A percentile compares a stretch with the other conserved stretches of the same genome.
These are phyloP conservation scores for Desmodus rotundus DNA, from an alignment of 2,113 vertebrate genomes.

Conservation along the genomic window DNA sequence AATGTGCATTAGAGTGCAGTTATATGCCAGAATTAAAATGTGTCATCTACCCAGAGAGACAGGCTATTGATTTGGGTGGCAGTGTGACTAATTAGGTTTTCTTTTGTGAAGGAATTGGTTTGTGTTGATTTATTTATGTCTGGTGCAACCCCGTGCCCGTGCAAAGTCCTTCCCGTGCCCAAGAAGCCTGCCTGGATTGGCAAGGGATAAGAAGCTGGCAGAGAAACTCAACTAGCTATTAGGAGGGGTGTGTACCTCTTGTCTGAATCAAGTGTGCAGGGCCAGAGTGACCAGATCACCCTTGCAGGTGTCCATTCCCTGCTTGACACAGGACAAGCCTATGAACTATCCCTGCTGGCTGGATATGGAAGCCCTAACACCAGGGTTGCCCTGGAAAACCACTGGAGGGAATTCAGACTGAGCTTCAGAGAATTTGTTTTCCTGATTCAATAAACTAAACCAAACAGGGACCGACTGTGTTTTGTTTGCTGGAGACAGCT, in stretches of 20 bases:
- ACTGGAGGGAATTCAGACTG: not conserved
- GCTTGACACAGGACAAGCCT: not conserved
- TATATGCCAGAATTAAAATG: constrained; percentile 36
- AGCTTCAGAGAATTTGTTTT: not conserved
- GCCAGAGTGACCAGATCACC: not conserved
- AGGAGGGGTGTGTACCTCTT: not conserved
- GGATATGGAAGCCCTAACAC: not conserved
- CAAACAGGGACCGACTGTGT: not conserved
- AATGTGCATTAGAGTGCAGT: constrained; percentile 51
- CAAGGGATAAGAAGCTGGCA: constrained; percentile 29
- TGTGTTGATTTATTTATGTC: constrained; percentile 63
- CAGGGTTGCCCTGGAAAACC: not conserved
- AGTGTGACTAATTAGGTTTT: constrained; percentile 68
- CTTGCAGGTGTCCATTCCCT: not conserved
- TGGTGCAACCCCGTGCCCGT: constrained; percentile 29
- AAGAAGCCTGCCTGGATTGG: constrained; percentile 40
- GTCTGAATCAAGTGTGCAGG: not conserved
- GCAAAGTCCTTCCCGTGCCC: not conserved
- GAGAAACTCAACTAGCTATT: not conserved
- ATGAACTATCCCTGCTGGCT: not conserved
- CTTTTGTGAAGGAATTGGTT: constrained; percentile 67
- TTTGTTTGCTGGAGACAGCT: not conserved
- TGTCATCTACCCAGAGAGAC: constrained; percentile 37
- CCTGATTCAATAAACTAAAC: not conserved
- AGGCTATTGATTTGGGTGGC: constrained; percentile 53